A percentile compares a stretch with the other conserved stretches of the same genome.
These are phyloP conservation scores for Timandra comae DNA, from an alignment of 2,888 invertebrate genomes.

Conservation along the genomic window DNA sequence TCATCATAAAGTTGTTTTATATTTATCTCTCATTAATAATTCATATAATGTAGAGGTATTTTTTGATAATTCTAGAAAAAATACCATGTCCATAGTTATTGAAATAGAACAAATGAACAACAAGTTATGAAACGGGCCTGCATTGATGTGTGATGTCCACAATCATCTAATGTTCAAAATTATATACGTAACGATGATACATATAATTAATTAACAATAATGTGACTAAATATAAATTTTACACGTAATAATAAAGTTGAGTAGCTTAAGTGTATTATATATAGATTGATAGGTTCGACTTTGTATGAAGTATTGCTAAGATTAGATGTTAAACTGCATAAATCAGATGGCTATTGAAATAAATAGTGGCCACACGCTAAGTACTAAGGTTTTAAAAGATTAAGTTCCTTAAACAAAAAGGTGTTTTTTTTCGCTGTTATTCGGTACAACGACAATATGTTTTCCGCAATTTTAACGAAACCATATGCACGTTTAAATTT, in stretches of 20 bases:
- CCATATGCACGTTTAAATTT: slow-evolving; percentile 33
- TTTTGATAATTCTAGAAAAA: slow-evolving; percentile 62
- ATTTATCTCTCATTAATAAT: slow-evolving; percentile 47
- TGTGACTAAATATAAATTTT: slow-evolving; percentile 74
- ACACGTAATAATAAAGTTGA: slow-evolving; percentile 72
- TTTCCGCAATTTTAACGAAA: slow-evolving; percentile 30
- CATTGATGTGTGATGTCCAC: slow-evolving; percentile 44
- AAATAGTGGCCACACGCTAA: slow-evolving; percentile 38
- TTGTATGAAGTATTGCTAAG: slow-evolving; percentile 69
- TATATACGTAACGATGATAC: slow-evolving; percentile 76
- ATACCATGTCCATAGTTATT: slow-evolving; percentile 57
- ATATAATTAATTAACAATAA: slow-evolving; percentile 73
- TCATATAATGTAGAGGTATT: slow-evolving; percentile 57
- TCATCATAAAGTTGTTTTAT: slow-evolving; percentile 51
- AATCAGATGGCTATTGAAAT: slow-evolving; percentile 36
- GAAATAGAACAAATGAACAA: slow-evolving; percentile 46
- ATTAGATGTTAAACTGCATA: slow-evolving; percentile 38
- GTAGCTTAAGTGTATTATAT: slow-evolving; percentile 72
- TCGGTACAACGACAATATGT: slow-evolving; percentile 27
- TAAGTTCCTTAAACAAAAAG: slow-evolving; percentile 31
- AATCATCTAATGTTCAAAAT: slow-evolving; percentile 75
- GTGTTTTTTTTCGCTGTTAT: slow-evolving; percentile 21
- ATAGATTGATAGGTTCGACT: slow-evolving; percentile 67
- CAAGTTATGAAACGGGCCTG: slow-evolving; percentile 36
- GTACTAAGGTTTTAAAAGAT: slow-evolving; percentile 25